These are phyloP conservation scores for Ferdinandea cuprea DNA, from an alignment of 2,888 invertebrate species.

Conservation along the genomic window DNA sequence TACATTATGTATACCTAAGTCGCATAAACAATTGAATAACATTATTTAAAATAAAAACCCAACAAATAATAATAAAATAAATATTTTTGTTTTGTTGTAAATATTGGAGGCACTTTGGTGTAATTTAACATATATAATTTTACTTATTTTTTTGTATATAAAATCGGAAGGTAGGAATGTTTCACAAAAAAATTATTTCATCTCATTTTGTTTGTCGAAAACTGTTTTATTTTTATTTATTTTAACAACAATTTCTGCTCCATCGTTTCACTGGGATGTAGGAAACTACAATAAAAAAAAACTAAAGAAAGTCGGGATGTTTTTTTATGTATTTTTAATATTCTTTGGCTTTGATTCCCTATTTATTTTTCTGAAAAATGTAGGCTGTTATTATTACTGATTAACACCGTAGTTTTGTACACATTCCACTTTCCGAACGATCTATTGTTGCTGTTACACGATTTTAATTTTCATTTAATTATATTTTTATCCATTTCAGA, in stretches of 20 bases:
- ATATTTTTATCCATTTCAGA: slow-evolving; percentile 37
- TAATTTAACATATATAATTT: background rate
- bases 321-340: background rate
- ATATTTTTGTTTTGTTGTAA: slow-evolving; percentile 35
- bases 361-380: background rate
- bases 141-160: background rate
- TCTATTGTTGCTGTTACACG: background rate
- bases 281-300: background rate
- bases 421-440: background rate
- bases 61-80: slow-evolving; percentile 33
- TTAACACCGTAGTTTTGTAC: no score
- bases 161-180: background rate
- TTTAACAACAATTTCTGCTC: no score
- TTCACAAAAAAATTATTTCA: background rate
- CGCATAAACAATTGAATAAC: slow-evolving; percentile 19
- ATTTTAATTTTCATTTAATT: background rate
- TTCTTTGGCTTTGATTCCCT: background rate
- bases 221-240: background rate
- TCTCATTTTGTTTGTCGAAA: background rate
- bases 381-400: no score
- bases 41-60: slow-evolving; percentile 5
- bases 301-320: background rate
- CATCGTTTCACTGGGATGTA: no score
- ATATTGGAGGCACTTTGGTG: slow-evolving; percentile 71
- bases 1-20: slow-evolving; percentile 6